Conservation (phyloP, 1,140 invertebrate genomes). For the Rhizoglyphus robini region DNA sequence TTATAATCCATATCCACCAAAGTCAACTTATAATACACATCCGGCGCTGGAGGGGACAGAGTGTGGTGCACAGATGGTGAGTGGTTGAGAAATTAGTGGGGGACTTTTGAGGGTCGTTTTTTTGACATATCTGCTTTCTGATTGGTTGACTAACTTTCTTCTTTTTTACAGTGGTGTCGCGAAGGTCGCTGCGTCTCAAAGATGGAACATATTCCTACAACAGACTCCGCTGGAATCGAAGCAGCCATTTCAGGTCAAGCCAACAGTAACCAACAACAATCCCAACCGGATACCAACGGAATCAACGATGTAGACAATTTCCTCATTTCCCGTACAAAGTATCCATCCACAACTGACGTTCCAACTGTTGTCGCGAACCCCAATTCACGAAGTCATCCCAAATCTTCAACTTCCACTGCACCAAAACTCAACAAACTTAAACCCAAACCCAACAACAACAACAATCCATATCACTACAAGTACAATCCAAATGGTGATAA, state of each 20-base stretch:
- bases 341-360: neutral
- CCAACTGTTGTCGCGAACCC: neutral
- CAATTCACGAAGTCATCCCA: neutral
- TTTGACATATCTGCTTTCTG: too few species aligned
- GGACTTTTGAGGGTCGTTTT: too few species aligned
- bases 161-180: conserved; percentile 49
- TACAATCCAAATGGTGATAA: neutral
- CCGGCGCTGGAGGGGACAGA: conserved; percentile 65
- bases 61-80: conserved; percentile 54
- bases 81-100: too few species aligned
- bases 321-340: neutral
- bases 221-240: too few species aligned
- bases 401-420: neutral
- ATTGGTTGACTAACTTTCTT: too few species aligned
- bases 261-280: too few species aligned
- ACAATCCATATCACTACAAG: conserved; percentile 13
- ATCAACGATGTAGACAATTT: neutral
- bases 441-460: neutral
- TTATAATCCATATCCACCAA: conserved; percentile 6
- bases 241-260: too few species aligned
- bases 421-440: neutral
- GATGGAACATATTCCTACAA: conserved; percentile 21
- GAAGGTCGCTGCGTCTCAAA: conserved; percentile 29
- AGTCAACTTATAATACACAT: conserved; percentile 26
- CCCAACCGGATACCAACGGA: neutral